phyloP scores from a whole-genome alignment of 2,888 invertebrate species.

The Hypselothyrea guttata region DNA sequence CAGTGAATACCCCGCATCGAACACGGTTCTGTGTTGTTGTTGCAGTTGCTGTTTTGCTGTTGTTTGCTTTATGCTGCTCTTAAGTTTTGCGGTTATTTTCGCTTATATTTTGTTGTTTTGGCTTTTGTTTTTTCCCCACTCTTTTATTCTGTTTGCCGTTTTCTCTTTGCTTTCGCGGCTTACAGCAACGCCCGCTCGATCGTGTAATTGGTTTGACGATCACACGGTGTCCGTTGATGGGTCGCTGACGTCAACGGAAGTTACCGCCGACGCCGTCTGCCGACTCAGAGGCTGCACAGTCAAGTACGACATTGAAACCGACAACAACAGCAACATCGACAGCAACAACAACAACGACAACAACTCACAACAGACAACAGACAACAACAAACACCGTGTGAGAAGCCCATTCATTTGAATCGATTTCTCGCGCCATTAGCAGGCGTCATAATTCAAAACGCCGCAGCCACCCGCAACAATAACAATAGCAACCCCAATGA shows the following conservation, averaged over 20 bases:
- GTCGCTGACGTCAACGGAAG: constrained; percentile 73
- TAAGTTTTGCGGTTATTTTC: constrained; percentile 46
- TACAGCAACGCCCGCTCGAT: constrained; percentile 42
- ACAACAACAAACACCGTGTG: constrained; percentile 10
- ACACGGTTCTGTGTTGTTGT: constrained; percentile 21
- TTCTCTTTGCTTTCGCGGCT: constrained; percentile 34
- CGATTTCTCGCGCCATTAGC: constrained; percentile 69
- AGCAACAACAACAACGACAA: neutral
- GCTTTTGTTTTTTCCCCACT: constrained; percentile 13
- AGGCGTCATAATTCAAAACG: constrained; percentile 57
- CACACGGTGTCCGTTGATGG: constrained; percentile 54
- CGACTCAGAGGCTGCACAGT: neutral
- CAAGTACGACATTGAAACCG: constrained; percentile 23
- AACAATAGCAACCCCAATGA: constrained; percentile 1
- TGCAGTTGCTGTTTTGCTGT: constrained; percentile 16
- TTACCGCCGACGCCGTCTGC: constrained; percentile 29
- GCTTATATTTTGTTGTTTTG: constrained; percentile 19
- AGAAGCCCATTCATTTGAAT: constrained; percentile 34
- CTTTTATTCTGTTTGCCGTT: constrained; percentile 9
- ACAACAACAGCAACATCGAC: constrained; percentile 52
- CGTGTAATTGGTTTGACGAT: constrained; percentile 75
- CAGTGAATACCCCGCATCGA: constrained; percentile 36
- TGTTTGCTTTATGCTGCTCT: constrained; percentile 48
- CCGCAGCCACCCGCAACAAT: constrained; percentile 33
- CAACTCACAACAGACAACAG: constrained; percentile 51